Evolutionary conservation across 30 jellyfish, hydroid and myxozoan species (phyloP).

Genomic region (Turritopsis rubra): DNA sequence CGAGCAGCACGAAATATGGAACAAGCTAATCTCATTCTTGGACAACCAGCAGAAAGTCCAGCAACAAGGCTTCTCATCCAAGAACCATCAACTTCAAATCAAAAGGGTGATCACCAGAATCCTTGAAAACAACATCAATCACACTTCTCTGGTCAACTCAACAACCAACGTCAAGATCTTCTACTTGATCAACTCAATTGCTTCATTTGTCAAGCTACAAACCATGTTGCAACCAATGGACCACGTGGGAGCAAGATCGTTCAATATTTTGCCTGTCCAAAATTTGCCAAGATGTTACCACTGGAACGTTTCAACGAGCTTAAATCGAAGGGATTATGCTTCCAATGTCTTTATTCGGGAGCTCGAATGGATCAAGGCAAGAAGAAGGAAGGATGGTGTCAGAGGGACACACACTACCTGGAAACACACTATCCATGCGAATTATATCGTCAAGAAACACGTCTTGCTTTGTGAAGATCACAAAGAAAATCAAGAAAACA

Average conservation of each 20-base stretch:
- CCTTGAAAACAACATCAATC: too few species aligned
- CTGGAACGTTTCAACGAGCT: conserved; percentile 6
- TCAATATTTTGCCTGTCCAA: background rate
- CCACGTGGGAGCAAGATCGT: conserved; percentile 5
- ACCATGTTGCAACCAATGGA: conserved; percentile 2
- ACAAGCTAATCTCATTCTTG: background rate
- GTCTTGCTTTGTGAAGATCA: conserved; percentile 19
- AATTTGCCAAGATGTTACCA: conserved; percentile 1
- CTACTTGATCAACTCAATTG: background rate
- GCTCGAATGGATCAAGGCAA: background rate
- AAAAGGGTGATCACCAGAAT: background rate
- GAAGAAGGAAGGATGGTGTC: background rate
- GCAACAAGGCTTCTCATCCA: background rate
- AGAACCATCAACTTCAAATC: background rate
- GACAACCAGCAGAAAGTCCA: background rate
- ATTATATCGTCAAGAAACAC: background rate
- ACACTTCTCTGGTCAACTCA: background rate
- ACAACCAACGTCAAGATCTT: background rate
- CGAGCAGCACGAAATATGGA: conserved; percentile 3
- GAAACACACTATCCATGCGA: background rate
- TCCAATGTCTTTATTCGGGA: background rate
- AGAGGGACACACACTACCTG: too few species aligned
- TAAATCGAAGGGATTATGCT: background rate
- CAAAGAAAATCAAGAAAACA: conserved; percentile 12
- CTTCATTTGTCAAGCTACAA: background rate